Evolutionary conservation across 2,113 vertebrate species (phyloP).

Genomic region (Reinhardtius hippoglossoides): DNA sequence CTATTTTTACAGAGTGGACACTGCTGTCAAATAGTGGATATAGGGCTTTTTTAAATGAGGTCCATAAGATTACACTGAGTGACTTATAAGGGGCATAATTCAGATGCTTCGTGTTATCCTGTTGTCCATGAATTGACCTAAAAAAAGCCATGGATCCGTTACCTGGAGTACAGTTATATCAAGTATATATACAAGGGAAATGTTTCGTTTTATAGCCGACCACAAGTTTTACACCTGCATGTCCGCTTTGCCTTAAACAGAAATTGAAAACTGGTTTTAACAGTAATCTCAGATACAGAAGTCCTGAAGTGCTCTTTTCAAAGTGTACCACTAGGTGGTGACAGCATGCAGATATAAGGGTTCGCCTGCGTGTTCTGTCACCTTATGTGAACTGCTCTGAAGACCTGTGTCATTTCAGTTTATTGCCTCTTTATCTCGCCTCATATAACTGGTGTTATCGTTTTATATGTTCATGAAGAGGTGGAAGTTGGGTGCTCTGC

Average conservation of each 20-base stretch:
- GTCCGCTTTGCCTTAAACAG: too few relatives aligned
- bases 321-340: constrained; percentile 60
- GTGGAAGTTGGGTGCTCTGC: neutral
- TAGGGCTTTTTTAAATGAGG: too few relatives aligned
- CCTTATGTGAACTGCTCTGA: neutral
- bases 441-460: neutral
- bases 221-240: too few relatives aligned
- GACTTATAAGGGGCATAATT: too few relatives aligned
- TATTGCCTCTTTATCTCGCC: neutral
- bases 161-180: too few relatives aligned
- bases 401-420: neutral
- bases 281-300: neutral
- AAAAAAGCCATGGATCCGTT: too few relatives aligned
- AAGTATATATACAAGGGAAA: too few relatives aligned
- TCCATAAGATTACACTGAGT: too few relatives aligned
- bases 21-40: too few relatives aligned
- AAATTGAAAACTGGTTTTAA: neutral
- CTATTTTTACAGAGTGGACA: too few relatives aligned
- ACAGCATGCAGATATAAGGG: neutral
- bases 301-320: neutral
- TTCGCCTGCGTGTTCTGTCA: neutral
- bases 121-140: too few relatives aligned
- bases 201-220: neutral
- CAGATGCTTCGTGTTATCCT: too few relatives aligned
- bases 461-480: neutral